Evolutionary conservation across 2,113 vertebrate species (phyloP).

Genomic region (Odontesthes bonariensis): DNA sequence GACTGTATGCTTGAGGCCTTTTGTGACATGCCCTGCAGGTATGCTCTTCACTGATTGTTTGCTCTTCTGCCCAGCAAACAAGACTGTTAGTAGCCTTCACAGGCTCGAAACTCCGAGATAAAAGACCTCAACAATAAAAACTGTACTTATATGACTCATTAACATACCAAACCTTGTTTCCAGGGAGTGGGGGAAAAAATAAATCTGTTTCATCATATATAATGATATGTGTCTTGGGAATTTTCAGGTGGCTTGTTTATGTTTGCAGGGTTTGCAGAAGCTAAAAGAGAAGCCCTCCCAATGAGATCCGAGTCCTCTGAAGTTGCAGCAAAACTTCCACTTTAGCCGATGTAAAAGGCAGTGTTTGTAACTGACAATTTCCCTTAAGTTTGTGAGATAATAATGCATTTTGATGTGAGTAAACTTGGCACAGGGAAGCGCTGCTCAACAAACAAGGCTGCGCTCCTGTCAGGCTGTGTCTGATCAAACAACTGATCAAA

Average conservation of each 20-base stretch:
- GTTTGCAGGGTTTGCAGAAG: conserved; percentile 8
- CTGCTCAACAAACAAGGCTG: conserved; percentile 28
- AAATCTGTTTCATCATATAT: neutral
- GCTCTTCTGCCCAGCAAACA: conserved; percentile 1
- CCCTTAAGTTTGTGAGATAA: conserved; percentile 24
- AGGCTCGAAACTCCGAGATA: conserved; percentile 1
- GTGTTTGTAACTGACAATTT: conserved; percentile 31
- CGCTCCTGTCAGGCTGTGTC: conserved; percentile 37
- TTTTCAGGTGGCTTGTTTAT: conserved; percentile 2
- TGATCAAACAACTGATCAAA: neutral
- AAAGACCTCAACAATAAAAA: neutral
- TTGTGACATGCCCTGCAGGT: conserved; percentile 37
- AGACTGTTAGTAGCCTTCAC: conserved; percentile 1
- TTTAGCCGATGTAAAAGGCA: conserved; percentile 18
- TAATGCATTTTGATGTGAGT: conserved; percentile 29
- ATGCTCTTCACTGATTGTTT: conserved; percentile 37
- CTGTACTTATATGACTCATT: neutral
- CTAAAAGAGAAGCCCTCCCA: neutral
- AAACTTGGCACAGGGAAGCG: conserved; percentile 14
- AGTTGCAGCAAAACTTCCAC: conserved; percentile 20
- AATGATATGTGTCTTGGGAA: neutral
- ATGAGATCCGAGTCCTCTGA: conserved; percentile 26
- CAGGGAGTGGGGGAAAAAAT: neutral
- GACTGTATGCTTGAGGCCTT: conserved; percentile 38
- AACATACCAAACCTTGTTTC: neutral